Percentiles rank a stretch among this genome's conserved stretches.
phyloP scores from a whole-genome alignment of 2,113 vertebrate species.

The Sinocyclocheilus grahami region DNA sequence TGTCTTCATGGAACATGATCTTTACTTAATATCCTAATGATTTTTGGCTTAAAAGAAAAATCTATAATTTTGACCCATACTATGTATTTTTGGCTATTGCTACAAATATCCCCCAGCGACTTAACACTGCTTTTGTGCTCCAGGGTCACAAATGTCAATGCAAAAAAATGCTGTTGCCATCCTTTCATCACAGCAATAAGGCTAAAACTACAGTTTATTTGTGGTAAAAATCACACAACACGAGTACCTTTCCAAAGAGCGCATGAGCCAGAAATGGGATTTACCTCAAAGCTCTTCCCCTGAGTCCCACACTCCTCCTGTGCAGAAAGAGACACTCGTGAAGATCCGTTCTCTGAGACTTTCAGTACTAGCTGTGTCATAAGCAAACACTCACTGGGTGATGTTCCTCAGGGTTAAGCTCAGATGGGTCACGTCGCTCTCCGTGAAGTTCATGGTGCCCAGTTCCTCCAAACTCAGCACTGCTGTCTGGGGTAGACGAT shows the following conservation, averaged over 20 bases:
- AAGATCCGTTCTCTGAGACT: not conserved
- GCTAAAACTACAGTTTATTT: no score
- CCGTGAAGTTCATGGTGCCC: conserved; percentile 86
- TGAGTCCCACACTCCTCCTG: conserved; percentile 93
- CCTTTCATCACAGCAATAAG: no score
- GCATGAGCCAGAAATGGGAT: conserved; percentile 96
- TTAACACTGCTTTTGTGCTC: no score
- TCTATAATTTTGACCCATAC: no score
- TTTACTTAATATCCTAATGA: no score
- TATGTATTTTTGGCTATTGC: no score
- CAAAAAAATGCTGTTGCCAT: no score
- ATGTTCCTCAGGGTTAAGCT: conserved; percentile 87
- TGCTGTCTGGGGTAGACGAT: conserved; percentile 93
- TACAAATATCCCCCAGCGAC: no score
- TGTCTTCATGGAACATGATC: no score
- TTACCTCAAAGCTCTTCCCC: conserved; percentile 90
- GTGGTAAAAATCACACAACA: no score
- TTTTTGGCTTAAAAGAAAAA: no score
- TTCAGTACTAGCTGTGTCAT: not conserved
- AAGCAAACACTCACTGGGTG: conserved; percentile 76
- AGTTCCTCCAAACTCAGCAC: conserved; percentile 89
- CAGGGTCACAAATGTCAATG: no score
- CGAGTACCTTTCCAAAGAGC: conserved; percentile 85
- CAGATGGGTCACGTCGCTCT: conserved; percentile 86
- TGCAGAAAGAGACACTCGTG: conserved; percentile 30